phyloP scores from a whole-genome alignment of 1,140 invertebrate species.

The Meloidogyne hapla region DNA sequence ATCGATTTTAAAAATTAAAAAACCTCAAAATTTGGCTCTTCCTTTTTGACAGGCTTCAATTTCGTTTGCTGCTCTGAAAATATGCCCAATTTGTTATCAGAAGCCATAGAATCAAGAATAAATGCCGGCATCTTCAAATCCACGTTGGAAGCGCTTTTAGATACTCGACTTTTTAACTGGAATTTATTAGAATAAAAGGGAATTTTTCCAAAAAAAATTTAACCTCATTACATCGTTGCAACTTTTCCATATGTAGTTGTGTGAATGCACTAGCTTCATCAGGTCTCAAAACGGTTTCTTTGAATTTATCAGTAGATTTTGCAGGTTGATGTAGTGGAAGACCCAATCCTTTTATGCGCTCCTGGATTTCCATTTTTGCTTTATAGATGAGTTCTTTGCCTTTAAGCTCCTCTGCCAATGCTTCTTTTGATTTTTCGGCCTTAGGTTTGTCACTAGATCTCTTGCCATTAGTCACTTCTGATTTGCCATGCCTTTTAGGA shows the following conservation, averaged over 20 bases:
- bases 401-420: constrained; percentile 34
- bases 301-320: constrained; percentile 29
- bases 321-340: constrained; percentile 31
- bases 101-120: constrained; percentile 26
- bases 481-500: neutral
- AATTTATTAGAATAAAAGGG: neutral
- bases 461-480: neutral
- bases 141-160: neutral
- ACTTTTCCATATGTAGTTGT: constrained; percentile 72
- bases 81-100: constrained; percentile 7
- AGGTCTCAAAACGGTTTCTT: constrained; percentile 33
- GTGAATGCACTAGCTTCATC: constrained; percentile 49
- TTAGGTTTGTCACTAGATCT: neutral
- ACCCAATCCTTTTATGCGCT: constrained; percentile 43
- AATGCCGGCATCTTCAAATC: constrained; percentile 20
- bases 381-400: constrained; percentile 58
- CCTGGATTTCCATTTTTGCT: constrained; percentile 57
- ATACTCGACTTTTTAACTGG: constrained; percentile 11
- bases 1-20: neutral
- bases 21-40: neutral
- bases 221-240: constrained; percentile 27
- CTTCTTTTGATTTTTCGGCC: constrained; percentile 4
- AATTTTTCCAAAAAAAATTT: neutral
- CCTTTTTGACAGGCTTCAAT: constrained; percentile 9
- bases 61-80: neutral